Evolutionary conservation across 1,140 invertebrate genomes (phyloP), one percentile per base, ranked within the genome.

Genomic region (Macrobrachium nipponense): DNA sequence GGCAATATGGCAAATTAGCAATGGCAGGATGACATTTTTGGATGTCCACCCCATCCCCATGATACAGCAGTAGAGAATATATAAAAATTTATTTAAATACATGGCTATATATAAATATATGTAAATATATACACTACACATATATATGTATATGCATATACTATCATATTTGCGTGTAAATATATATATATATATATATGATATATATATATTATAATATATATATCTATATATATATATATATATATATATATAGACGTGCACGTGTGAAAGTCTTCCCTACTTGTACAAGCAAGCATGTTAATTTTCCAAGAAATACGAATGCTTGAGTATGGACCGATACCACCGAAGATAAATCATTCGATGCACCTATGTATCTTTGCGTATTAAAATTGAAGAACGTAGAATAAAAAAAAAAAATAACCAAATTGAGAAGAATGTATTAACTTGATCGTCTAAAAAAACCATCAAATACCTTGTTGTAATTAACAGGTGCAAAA

Each of bases 81-180:
- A 66, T 66, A 8, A 66, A 64, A 64, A 66, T 14, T 10, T 66
- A 66, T 66, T 20, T 66, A 66, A 20, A 66, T 66, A 66, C 27
- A 66, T 66, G 27, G 7, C 20, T 70, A 70, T 70, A 70, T 70
- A 70, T 70, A 70, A 15, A 70, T 70, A 70, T 70, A 70, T 70
- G 18, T 70, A 70, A 15, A 70, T 70, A 70, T 70, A 70, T n/a
- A 70, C 18, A 70, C 18, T 10, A 27, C 12, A 27, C 12, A 20
- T 68, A 68, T 72, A 44, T 72, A 44, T 72, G 5, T 72, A 44
- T 23, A 44, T 72, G 17, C 36, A 44, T 43, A 44, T 72, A 44
- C n/a, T n/a, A n/a, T n/a, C 36, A 44, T 72, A 44, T 72, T 12
- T 72, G 17, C 36, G 17, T 72, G 17, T 72, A 44, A n/a, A 2